Percentiles rank a stretch among this genome's conserved stretches.
These are phyloP conservation scores for Anagyrus pseudococci DNA, from an alignment of 2,888 invertebrate genomes.

Conservation along the genomic window DNA sequence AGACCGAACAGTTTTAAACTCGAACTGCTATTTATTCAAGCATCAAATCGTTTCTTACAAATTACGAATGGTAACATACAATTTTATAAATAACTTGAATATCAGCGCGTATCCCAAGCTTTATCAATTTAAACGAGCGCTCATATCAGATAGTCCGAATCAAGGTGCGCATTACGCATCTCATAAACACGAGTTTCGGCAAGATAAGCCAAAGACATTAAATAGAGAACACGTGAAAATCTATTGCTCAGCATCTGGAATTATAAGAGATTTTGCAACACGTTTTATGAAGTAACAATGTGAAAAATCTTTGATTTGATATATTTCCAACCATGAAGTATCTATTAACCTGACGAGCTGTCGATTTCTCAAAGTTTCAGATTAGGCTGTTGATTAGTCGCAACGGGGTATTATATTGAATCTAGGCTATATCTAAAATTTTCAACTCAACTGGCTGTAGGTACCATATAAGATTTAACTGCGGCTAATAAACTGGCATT, in stretches of 20 bases:
- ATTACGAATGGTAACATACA: background rate
- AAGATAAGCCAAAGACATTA: constrained; percentile 18
- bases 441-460: background rate
- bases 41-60: too few relatives aligned
- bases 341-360: constrained; percentile 7
- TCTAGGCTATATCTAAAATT: background rate
- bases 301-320: constrained; percentile 4
- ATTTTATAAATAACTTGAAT: constrained; percentile 7
- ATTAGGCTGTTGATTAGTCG: background rate
- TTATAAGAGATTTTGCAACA: constrained; percentile 1
- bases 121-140: constrained; percentile 13
- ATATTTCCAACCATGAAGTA: background rate
- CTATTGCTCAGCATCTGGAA: constrained; percentile 2
- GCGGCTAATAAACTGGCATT: too few relatives aligned
- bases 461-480: background rate
- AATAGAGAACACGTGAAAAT: constrained; percentile 15
- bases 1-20: too few relatives aligned
- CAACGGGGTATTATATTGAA: too few relatives aligned
- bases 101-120: background rate
- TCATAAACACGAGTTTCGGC: constrained; percentile 18
- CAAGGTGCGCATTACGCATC: constrained; percentile 6
- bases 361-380: background rate
- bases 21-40: too few relatives aligned
- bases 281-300: constrained; percentile 14
- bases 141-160: constrained; percentile 4